Evolutionary conservation across 2,888 invertebrate genomes (phyloP).

Genomic region (Chaetogeoica ovagalla): DNA sequence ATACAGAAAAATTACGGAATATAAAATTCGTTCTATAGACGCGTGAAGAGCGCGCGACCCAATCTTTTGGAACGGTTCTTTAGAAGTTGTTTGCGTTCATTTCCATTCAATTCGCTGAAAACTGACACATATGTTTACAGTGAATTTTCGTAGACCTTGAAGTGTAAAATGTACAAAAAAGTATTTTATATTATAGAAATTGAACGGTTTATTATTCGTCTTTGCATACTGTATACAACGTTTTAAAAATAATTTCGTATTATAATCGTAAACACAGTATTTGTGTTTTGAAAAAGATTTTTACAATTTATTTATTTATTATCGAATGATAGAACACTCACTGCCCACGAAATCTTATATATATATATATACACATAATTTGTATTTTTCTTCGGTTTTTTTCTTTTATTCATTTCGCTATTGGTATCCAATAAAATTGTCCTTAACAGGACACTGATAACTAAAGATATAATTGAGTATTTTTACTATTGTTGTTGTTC

Average conservation of each 20-base stretch:
- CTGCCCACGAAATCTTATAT: no score
- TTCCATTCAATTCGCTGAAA: not conserved
- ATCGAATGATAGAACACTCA: no score
- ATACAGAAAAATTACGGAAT: not conserved
- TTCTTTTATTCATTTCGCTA: no score
- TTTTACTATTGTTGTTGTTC: no score
- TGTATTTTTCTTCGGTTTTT: no score
- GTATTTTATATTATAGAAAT: no score
- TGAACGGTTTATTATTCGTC: no score
- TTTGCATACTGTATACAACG: not conserved
- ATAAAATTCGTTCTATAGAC: not conserved
- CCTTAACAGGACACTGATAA: no score
- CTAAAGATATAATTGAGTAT: no score
- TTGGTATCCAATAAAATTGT: no score
- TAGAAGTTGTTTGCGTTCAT: not conserved
- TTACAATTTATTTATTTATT: not conserved
- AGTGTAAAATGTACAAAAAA: not conserved
- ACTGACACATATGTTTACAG: not conserved
- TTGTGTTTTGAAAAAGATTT: not conserved
- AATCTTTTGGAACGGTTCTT: not conserved
- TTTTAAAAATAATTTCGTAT: not conserved
- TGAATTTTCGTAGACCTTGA: not conserved
- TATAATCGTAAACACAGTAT: not conserved
- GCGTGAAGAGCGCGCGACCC: not conserved
- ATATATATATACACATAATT: no score